Evolutionary conservation across 2,113 vertebrate species (phyloP).

Genomic region (Ictalurus punctatus): DNA sequence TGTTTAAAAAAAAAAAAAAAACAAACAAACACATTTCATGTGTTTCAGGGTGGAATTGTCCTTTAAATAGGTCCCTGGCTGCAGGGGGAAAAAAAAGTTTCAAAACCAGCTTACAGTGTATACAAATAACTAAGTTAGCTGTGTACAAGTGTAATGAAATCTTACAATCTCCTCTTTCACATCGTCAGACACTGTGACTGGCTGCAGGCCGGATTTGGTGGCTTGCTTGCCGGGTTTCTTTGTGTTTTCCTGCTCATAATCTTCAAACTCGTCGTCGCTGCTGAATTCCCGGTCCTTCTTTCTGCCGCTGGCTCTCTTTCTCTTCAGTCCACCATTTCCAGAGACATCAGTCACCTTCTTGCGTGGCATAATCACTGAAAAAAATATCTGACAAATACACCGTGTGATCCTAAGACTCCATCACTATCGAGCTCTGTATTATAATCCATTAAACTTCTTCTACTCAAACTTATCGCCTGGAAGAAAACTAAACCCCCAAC

Average conservation of each 20-base stretch:
- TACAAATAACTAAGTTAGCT: background rate
- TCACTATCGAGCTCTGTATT: background rate
- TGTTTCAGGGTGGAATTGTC: too few relatives aligned
- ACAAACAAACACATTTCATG: too few relatives aligned
- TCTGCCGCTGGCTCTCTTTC: constrained; percentile 71
- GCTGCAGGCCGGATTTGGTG: constrained; percentile 73
- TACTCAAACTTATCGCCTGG: background rate
- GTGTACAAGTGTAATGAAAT: background rate
- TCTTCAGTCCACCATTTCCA: constrained; percentile 75
- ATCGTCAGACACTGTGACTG: constrained; percentile 81
- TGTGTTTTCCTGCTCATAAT: constrained; percentile 77
- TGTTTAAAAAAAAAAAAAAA: too few relatives aligned
- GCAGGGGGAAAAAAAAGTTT: background rate
- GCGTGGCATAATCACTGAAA: constrained; percentile 71
- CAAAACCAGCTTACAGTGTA: too few relatives aligned
- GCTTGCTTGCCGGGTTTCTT: constrained; percentile 75
- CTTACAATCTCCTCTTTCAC: constrained; percentile 87
- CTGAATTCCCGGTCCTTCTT: constrained; percentile 79
- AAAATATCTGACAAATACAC: background rate
- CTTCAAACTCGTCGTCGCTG: constrained; percentile 79
- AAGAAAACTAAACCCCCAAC: background rate
- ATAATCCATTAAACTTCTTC: too few relatives aligned
- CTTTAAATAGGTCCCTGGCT: background rate
- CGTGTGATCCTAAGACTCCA: background rate
- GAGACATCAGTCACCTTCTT: constrained; percentile 79